Evolutionary conservation across 2,888 invertebrate genomes (phyloP).

Genomic region (Orchesella flavescens): DNA sequence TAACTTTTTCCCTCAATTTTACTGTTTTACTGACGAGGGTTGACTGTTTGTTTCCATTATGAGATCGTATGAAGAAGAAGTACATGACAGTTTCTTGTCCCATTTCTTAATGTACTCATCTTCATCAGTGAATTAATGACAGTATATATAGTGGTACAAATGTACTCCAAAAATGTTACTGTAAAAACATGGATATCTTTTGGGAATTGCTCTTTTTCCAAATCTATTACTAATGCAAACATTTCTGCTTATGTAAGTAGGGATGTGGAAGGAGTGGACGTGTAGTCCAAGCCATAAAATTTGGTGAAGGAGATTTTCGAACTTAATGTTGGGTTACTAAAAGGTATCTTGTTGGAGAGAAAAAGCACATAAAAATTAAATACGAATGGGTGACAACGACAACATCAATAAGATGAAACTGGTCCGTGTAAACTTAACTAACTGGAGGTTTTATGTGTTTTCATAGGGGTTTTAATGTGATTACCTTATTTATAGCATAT

Average conservation of each 20-base stretch:
- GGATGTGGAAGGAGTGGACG: slow-evolving; percentile 9
- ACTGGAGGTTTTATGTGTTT: slow-evolving; percentile 55
- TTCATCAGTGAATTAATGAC: slow-evolving; percentile 16
- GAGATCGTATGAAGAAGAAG: too few species aligned
- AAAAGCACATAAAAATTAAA: slow-evolving; percentile 51
- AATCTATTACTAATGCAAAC: too few species aligned
- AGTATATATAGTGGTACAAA: too few species aligned
- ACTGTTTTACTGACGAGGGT: too few species aligned
- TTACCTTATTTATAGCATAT: slow-evolving; percentile 55
- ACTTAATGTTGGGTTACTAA: slow-evolving; percentile 21
- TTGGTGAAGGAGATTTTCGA: slow-evolving; percentile 36
- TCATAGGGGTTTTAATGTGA: slow-evolving; percentile 52
- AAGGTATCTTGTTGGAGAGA: not conserved
- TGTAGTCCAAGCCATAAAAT: slow-evolving; percentile 25
- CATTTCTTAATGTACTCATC: slow-evolving; percentile 43
- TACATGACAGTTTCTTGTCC: slow-evolving; percentile 19
- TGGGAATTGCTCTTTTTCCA: too few species aligned
- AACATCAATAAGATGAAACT: slow-evolving; percentile 27
- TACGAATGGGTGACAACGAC: slow-evolving; percentile 51
- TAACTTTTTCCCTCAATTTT: too few species aligned
- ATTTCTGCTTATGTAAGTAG: too few species aligned
- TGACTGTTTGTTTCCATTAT: too few species aligned
- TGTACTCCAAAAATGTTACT: too few species aligned
- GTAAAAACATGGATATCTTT: too few species aligned
- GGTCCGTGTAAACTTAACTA: slow-evolving; percentile 33